Evolutionary conservation across 2,888 invertebrate species (phyloP).

Genomic region (Hecatera dysodea): DNA sequence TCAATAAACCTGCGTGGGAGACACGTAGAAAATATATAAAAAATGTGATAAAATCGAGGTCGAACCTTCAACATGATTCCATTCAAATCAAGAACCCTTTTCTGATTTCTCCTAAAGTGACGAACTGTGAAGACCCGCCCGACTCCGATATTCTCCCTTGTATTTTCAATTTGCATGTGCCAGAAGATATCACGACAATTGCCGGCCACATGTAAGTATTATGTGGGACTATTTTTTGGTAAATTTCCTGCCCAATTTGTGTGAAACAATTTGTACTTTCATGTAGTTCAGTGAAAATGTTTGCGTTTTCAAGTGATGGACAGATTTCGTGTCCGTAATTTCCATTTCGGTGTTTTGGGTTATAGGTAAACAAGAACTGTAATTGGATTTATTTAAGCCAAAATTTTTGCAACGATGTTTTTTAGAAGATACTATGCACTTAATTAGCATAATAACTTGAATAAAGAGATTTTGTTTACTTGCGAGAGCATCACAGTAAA

Average conservation of each 20-base stretch:
- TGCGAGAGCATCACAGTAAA: neutral
- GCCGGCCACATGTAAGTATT: constrained; percentile 13
- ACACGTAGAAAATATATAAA: constrained; percentile 16
- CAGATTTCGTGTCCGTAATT: constrained; percentile 7
- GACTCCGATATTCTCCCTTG: constrained; percentile 20
- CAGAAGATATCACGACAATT: constrained; percentile 19
- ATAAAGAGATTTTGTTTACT: neutral
- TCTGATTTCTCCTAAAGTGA: constrained; percentile 38
- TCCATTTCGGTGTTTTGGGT: neutral
- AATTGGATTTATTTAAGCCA: neutral
- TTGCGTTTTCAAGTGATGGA: neutral
- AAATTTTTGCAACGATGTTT: neutral
- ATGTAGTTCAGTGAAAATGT: neutral
- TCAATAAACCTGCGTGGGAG: constrained; percentile 2
- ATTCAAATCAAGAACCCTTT: constrained; percentile 53
- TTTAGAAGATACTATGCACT: neutral
- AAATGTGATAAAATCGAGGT: constrained; percentile 21
- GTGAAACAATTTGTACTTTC: constrained; percentile 16
- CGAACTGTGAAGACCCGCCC: constrained; percentile 14
- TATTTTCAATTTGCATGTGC: constrained; percentile 42
- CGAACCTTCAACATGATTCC: constrained; percentile 28
- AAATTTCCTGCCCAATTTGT: constrained; percentile 18
- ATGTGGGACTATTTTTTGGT: constrained; percentile 14
- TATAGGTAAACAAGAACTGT: neutral
- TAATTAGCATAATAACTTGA: neutral